Base-by-base conservation (phyloP, 2,113 vertebrate genomes). In the Fulica atra region DNA sequence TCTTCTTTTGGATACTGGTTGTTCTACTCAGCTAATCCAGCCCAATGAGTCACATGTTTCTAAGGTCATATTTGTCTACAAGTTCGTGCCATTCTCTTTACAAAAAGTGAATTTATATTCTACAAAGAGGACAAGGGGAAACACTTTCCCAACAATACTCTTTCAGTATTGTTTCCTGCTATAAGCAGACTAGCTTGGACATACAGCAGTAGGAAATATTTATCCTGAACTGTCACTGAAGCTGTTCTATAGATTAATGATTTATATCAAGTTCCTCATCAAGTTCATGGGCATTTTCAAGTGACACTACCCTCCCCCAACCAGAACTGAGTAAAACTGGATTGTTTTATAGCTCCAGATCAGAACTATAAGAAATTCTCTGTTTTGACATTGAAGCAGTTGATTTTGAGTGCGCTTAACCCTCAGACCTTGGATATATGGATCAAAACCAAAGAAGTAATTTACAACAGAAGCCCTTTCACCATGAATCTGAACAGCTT, bases 271-370 rank as follows among this genome's bases (percentile, higher is more conserved):
- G n/a, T 80, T 89, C 10, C 24, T 89, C 48, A 76, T n/a, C n/a
- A 68, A 69, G 36, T 44, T 35, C 68, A 35, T 29, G 28, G 13
- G 11, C 10, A 65, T 87, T 92, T 92, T 76, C 65, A 79, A 89
- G 35, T 9, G n/a, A 82, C 1, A 1, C 0, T 1, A 1, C 2
- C 16, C 23, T 51, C 16, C 16, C 38, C 7, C 8, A 83, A 57
- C 4, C 38, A 76, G 21, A 77, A 23, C 13, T 31, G 8, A 73
- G 50, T 80, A 83, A 80, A 89, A 80, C 17, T 56, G n/a, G 6
- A 69, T 64, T 40, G 42, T 9, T 73, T 88, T 93, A 77, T 42
- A 78, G 13, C 35, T 90, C 29, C 26, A 28, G 44, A 65, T 82
- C 57, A 89, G 42, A 96, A 40, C 25, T 26, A 26, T 25, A 82